Percentiles rank a stretch among this genome's conserved stretches.
phyloP scores from a whole-genome alignment of 2,888 invertebrate species.

The Girardia tigrina region DNA sequence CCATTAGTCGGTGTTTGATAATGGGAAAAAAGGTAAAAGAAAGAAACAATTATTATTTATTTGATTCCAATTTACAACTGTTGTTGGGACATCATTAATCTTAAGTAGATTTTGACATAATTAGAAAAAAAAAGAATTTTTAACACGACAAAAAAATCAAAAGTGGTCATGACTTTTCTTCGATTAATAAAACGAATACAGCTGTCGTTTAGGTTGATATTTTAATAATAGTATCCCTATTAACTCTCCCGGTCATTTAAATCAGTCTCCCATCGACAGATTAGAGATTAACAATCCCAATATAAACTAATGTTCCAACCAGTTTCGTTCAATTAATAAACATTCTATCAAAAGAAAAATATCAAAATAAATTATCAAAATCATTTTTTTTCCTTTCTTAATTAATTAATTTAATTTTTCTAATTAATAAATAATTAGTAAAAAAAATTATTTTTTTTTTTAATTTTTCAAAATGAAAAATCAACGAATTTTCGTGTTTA shows the following conservation, averaged over 20 bases:
- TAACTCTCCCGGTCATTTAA: slow-evolving; percentile 17
- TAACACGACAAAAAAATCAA: not conserved
- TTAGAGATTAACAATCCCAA: not conserved
- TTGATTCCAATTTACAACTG: not conserved
- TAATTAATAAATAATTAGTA: not conserved
- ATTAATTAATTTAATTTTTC: not conserved
- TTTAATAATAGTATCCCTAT: not conserved
- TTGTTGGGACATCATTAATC: slow-evolving; percentile 3
- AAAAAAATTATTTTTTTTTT: no score
- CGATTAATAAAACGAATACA: not conserved
- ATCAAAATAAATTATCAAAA: not conserved
- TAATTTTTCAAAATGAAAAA: no score
- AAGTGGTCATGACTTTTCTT: slow-evolving; percentile 9
- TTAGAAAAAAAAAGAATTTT: not conserved
- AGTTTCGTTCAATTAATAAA: not conserved
- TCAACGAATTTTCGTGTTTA: no score
- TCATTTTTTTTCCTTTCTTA: not conserved
- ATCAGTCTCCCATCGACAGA: not conserved
- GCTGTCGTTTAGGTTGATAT: slow-evolving; percentile 13
- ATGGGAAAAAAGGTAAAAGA: no score
- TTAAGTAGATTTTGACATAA: slow-evolving; percentile 15
- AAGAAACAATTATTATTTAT: no score
- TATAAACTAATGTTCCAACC: slow-evolving; percentile 20
- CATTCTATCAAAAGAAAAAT: not conserved
- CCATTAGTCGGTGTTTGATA: no score